These are phyloP conservation scores for Metacarcinus magister DNA, from an alignment of 2,888 invertebrate species.

Conservation along the genomic window DNA sequence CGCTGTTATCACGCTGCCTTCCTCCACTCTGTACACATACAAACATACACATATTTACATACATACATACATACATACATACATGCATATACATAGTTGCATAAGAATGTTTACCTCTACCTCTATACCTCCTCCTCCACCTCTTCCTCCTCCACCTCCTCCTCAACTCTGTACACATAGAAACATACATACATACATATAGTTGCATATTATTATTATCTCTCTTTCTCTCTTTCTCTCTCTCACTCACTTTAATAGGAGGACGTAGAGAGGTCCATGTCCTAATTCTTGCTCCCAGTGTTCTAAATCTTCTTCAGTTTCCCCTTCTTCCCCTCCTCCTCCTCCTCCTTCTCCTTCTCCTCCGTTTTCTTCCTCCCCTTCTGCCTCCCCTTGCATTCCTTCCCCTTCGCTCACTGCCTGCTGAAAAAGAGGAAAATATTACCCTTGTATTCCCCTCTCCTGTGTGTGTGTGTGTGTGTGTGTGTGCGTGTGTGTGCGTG, in stretches of 20 bases:
- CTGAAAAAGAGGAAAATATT: not conserved
- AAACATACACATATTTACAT: not conserved
- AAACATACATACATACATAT: not conserved
- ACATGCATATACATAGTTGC: not conserved
- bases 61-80: not conserved
- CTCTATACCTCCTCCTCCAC: no score
- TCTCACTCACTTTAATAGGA: conserved; percentile 77
- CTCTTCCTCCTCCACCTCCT: no score
- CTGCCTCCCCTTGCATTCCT: not conserved
- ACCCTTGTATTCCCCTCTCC: not conserved
- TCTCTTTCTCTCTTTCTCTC: conserved; percentile 29
- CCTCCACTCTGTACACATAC: conserved; percentile 68
- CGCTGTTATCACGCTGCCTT: conserved; percentile 69
- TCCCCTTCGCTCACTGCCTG: not conserved
- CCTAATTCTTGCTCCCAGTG: conserved; percentile 79
- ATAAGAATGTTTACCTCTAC: no score
- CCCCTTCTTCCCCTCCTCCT: conserved; percentile 60
- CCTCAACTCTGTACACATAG: not conserved
- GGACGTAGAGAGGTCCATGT: conserved; percentile 80
- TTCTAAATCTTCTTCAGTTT: conserved; percentile 72
- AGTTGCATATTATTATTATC: not conserved
- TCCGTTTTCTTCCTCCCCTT: not conserved
- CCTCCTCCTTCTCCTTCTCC: conserved; percentile 39
- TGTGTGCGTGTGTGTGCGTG: not conserved
- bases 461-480: not conserved